phyloP scores from a whole-genome alignment of 2,797 vertebrate genomes.

The Halcyon badia region DNA sequence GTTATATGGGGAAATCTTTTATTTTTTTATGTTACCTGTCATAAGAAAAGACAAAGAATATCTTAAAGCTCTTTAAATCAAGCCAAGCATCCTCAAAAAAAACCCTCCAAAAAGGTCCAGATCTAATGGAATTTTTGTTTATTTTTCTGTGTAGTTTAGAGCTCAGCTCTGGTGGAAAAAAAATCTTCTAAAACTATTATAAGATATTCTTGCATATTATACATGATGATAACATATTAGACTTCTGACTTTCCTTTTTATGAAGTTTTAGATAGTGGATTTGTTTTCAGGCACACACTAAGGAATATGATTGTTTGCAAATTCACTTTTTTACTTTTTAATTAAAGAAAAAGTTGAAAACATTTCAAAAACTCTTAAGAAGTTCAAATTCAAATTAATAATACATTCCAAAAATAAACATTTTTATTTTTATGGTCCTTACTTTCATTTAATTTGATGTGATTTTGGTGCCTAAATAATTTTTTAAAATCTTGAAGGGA shows the following conservation, averaged over 20 bases:
- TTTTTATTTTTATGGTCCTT: background rate
- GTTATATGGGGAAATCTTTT: slow-evolving; percentile 62
- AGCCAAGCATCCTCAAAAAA: slow-evolving; percentile 5
- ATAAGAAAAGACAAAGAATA: slow-evolving; percentile 2
- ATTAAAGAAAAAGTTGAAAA: background rate
- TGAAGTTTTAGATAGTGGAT: background rate
- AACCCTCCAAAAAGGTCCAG: background rate
- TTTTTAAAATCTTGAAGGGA: background rate
- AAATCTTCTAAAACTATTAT: background rate
- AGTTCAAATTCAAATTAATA: background rate
- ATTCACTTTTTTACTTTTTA: background rate
- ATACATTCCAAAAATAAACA: background rate
- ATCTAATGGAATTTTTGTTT: background rate
- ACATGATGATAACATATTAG: background rate
- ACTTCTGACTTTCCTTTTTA: background rate
- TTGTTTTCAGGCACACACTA: background rate
- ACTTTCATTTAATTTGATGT: background rate
- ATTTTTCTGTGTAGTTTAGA: background rate
- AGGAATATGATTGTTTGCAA: background rate
- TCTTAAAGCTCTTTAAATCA: background rate
- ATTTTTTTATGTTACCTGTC: slow-evolving; percentile 57
- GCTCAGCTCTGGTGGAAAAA: background rate
- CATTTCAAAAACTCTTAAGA: background rate
- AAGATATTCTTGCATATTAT: background rate
- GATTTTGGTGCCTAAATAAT: background rate